Evolutionary conservation across 2,888 invertebrate species (phyloP), one percentile per base, ranked within the genome.

Genomic region (Maniola hyperantus): DNA sequence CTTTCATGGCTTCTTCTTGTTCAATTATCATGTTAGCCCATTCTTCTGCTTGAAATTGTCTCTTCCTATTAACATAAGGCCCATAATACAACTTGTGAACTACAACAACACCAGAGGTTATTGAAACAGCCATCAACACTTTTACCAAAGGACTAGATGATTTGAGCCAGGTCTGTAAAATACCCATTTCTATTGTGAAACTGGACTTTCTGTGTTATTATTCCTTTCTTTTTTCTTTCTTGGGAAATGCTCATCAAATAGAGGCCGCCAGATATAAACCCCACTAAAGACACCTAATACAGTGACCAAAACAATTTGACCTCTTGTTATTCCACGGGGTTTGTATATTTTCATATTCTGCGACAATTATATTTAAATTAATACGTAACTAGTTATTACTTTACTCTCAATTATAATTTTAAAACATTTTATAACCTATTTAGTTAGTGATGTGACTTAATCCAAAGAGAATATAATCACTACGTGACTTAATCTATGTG

Each of bases 221-320:
- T 44, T 15, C 48, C 61, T 68, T 78, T 72, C 54, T 72, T 75
- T 73, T 61, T 75, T 76, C 63, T 74, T 78, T 64, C 73, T 77
- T 13, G 79, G 78, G 71, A 77, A 85, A 70, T 78, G 76, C 6
- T 88, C 83, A 65, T 84, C 79, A 62, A 93, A 82, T 7, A 91
- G 51, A 1, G 93, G 93, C 76, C 83, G 88, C 93, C 93, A 93
- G 73, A 93, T 90, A 73, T 93, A 93, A 70, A 89, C 72, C 70
- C 93, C 93, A 65, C 89, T 79, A 54, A 89, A 73, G 62, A 89
- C 79, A 34, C 94, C 94, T 60, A 93, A 70, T 72, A 90, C 68
- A 42, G 86, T 76, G 13, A 83, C 86, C 54, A 94, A 67, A 61
- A 82, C 74, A 68, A 93, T 69, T 76, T 93, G 91, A 63, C 83